These are phyloP conservation scores for Agrotis exclamationis DNA, from an alignment of 2,888 invertebrate genomes.

Conservation along the genomic window DNA sequence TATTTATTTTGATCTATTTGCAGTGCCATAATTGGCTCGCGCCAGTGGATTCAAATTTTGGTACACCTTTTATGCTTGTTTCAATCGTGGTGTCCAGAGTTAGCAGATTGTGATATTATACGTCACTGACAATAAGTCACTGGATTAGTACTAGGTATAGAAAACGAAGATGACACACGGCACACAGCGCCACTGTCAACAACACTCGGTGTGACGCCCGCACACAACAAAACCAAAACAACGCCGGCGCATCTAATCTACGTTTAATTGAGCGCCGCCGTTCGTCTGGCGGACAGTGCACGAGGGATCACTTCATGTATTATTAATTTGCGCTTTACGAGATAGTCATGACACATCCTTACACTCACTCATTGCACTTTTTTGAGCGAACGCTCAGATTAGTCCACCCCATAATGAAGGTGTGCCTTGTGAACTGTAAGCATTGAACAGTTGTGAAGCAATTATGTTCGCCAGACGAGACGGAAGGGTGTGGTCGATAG, in stretches of 20 bases:
- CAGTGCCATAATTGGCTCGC: not conserved
- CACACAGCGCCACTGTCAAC: not conserved
- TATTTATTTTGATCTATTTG: not conserved
- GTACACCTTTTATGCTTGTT: not conserved
- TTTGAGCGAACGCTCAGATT: not conserved
- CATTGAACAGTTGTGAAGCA: not conserved
- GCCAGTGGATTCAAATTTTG: no score
- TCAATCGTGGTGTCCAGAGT: not conserved
- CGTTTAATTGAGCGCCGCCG: constrained; percentile 26
- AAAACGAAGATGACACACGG: constrained; percentile 30
- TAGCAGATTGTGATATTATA: not conserved
- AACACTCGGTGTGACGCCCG: not conserved
- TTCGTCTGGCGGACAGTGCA: not conserved
- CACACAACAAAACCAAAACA: constrained; percentile 13
- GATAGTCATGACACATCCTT: constrained; percentile 28
- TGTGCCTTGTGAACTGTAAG: not conserved
- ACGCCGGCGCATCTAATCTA: constrained; percentile 28
- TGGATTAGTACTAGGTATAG: constrained; percentile 32
- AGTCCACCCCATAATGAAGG: not conserved
- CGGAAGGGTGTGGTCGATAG: constrained; percentile 27
- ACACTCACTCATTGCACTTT: not conserved
- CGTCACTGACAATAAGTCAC: constrained; percentile 37
- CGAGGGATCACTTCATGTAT: constrained; percentile 9
- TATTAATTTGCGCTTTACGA: constrained; percentile 17
- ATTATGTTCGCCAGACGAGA: constrained; percentile 10